A percentile compares a stretch with the other conserved stretches of the same genome.
These are phyloP conservation scores for Copidosoma aretas DNA, from an alignment of 2,888 invertebrate genomes.

Conservation along the genomic window DNA sequence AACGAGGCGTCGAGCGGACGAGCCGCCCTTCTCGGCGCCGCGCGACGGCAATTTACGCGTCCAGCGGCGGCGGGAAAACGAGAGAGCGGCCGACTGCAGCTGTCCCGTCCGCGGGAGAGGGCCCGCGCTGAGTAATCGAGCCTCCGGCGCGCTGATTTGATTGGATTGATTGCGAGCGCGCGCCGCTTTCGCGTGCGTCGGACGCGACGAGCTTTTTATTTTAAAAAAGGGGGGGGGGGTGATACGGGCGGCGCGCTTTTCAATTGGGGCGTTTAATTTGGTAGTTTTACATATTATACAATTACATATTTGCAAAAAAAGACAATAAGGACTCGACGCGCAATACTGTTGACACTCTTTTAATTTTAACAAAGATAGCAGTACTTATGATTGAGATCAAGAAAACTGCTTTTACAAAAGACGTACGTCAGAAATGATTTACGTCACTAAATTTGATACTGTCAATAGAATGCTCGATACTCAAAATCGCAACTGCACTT, in stretches of 20 bases:
- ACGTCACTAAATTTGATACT: too few relatives aligned
- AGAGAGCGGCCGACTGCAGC: background rate
- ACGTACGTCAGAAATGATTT: too few relatives aligned
- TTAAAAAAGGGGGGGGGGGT: background rate
- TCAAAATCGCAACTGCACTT: too few relatives aligned
- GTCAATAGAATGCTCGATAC: too few relatives aligned
- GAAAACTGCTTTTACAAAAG: too few relatives aligned
- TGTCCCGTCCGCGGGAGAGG: background rate
- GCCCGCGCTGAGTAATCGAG: constrained; percentile 22
- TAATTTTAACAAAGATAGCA: too few relatives aligned
- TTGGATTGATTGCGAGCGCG: constrained; percentile 21
- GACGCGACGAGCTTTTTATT: background rate
- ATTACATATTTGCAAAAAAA: too few relatives aligned
- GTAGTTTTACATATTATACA: too few relatives aligned
- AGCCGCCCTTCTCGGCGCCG: constrained; percentile 23
- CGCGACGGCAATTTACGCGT: constrained; percentile 30
- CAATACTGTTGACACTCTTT: too few relatives aligned
- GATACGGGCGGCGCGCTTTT: background rate
- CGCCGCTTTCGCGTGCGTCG: background rate
- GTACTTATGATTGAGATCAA: too few relatives aligned
- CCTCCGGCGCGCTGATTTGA: constrained; percentile 17
- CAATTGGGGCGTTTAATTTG: too few relatives aligned
- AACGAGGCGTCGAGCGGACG: constrained; percentile 54
- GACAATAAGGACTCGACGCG: too few relatives aligned
- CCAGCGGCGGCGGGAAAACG: background rate